Base-by-base conservation (phyloP, 2,888 invertebrate genomes). In the Hydrotaea diabolus region DNA sequence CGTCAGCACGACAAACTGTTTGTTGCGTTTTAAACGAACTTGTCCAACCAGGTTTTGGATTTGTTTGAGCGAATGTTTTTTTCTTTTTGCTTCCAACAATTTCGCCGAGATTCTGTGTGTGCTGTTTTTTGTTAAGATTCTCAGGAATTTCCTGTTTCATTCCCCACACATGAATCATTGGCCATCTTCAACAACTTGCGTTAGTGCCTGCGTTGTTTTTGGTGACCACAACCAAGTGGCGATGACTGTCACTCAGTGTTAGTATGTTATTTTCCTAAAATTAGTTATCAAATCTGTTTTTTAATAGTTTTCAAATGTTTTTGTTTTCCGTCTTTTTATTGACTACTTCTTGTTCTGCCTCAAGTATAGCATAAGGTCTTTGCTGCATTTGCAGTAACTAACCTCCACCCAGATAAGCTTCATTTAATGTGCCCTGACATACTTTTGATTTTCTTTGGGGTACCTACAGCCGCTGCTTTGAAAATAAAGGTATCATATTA, bases 401-500 rank as follows among this genome's bases (percentile, higher is more conserved):
- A 36, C 74, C 80, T 74, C 74, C 59, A 75, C 74, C 74, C 46
- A 74, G 74, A 74, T 80, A 80, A 49, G 80, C 73, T 66, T 77
- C n/a, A 72, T 81, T 55, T 73, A 39, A 49, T 81, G 26, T 46
- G 36, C 80, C 82, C 77, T 82, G 77, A 82, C 77, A 82, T 74
- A 82, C 77, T 69, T 82, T n/a, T 36, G 36, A 57, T 49, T 49
- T 49, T 13, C 11, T 2, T n/a, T 59, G 17, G 39, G 39, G 39
- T 13, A 39, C 39, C 39, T 62, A 62, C 23, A 8, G 36, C 26
- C 31, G 31, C 31, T 62, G 9, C 13, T n/a, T n/a, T n/a, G n/a
- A n/a, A n/a, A 39, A 11, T 9, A 13, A 11, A 39, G 11, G 13
- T 49, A 49, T 4, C 49, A 49, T 43, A 43, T 43, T 31, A 2